Evolutionary conservation across 2,113 vertebrate genomes (phyloP), one percentile per base, ranked within the genome.

Genomic region (Oostethus manadensis): DNA sequence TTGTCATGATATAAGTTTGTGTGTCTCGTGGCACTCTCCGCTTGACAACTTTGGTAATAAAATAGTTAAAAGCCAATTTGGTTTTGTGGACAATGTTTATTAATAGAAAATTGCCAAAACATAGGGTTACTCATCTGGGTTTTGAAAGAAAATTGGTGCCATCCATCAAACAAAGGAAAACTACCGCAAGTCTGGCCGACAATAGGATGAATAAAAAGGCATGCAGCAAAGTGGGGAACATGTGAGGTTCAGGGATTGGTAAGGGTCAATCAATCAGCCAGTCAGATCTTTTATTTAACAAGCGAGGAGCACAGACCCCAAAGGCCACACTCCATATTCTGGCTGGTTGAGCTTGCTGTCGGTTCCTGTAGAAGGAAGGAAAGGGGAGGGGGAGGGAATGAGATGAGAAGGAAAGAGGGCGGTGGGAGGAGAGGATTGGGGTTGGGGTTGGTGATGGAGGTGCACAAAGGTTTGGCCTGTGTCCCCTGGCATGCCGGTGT

Each of bases 201-300:
- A 33, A 80, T 89, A 90, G 81, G 81, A 84, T 86, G 88, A 84
- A 66, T 83, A 88, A 87, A 84, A 80, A 86, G 78, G 84, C 56
- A 23, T 23, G 18, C 77, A 61, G 82, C 68, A 71, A 84, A 88
- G 81, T 67, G 57, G 77, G 79, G 84, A 88, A 88, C 80, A 73
- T 73, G 83, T 64, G 80, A 81, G 86, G 86, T 78, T 80, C 81
- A 83, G 70, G 73, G 73, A 82, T 77, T 87, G 78, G 69, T 78
- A 85, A 87, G 77, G 88, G 87, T 89, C 88, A 86, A 90, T 91
- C 89, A 88, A 89, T 90, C 89, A 89, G 85, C 80, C 72, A 86
- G 88, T 88, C 88, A 85, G 86, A 79, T 85, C 85, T 86, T 89
- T 91, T 89, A 91, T 91, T 91, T 89, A 89, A 89, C 88, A 88